phyloP scores from a whole-genome alignment of 2,888 invertebrate species.

The Epicampocera succincta region DNA sequence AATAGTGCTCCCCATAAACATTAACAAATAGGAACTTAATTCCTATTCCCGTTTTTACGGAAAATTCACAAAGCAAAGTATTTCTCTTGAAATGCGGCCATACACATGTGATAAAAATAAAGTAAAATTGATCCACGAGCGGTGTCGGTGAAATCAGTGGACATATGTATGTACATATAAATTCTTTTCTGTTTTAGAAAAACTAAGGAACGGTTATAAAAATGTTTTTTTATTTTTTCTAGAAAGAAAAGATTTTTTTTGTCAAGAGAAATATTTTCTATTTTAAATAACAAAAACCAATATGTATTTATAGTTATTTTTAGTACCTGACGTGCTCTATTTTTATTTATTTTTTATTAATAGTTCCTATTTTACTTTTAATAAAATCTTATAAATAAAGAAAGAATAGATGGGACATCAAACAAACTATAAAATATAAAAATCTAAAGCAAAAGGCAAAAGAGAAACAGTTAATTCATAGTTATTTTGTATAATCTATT shows the following conservation, averaged over 20 bases:
- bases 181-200: too few relatives aligned
- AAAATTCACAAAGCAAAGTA: too few relatives aligned
- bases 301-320: conserved; percentile 33
- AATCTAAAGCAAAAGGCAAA: background rate
- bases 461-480: conserved; percentile 40
- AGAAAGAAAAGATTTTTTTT: background rate
- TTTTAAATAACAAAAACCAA: conserved; percentile 23
- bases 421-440: background rate
- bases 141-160: too few relatives aligned
- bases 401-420: background rate
- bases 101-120: too few relatives aligned
- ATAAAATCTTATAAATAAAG: conserved; percentile 61
- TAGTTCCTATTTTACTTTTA: conserved; percentile 38
- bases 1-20: too few relatives aligned
- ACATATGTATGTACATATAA: too few relatives aligned
- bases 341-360: conserved; percentile 6
- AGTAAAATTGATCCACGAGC: too few relatives aligned
- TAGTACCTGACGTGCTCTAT: conserved; percentile 9
- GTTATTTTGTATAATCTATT: conserved; percentile 31
- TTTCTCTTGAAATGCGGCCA: too few relatives aligned
- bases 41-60: too few relatives aligned
- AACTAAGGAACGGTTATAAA: too few relatives aligned
- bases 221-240: too few relatives aligned
- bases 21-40: too few relatives aligned
- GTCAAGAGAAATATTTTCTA: conserved; percentile 4